These are phyloP conservation scores for Megalurothrips usitatus DNA, from an alignment of 2,888 invertebrate genomes.

Conservation along the genomic window DNA sequence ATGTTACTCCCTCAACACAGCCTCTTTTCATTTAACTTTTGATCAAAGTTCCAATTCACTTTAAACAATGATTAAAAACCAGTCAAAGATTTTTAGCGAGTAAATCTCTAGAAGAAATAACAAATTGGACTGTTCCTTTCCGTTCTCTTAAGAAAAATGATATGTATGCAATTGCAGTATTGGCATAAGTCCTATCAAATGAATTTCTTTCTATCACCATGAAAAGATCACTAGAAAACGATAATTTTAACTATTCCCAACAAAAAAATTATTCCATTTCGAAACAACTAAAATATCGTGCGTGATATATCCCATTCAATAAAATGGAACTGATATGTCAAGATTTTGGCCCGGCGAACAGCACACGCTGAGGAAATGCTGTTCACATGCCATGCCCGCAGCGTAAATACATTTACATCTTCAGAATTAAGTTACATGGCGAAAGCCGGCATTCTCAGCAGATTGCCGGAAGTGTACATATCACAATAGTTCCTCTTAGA, in stretches of 20 bases:
- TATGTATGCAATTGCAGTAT: conserved; percentile 10
- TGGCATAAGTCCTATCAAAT: background rate
- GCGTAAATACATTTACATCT: background rate
- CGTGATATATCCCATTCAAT: background rate
- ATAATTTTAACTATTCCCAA: background rate
- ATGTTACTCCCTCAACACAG: conserved; percentile 9
- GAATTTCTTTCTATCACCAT: background rate
- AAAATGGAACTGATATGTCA: conserved; percentile 21
- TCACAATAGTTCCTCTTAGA: conserved; percentile 13
- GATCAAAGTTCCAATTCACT: background rate
- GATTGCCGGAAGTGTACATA: background rate
- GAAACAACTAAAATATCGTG: background rate
- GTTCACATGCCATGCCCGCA: background rate
- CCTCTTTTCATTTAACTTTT: background rate
- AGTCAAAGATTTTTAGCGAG: conserved; percentile 22
- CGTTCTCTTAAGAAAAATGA: background rate
- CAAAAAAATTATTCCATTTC: background rate
- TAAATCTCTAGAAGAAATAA: conserved; percentile 12
- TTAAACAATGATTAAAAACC: conserved; percentile 1
- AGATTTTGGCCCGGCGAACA: background rate
- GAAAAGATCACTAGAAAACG: background rate
- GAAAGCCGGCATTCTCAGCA: background rate
- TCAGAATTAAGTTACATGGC: background rate
- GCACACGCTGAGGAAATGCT: background rate
- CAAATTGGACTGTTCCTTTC: conserved; percentile 18